Evolutionary conservation across 2,797 vertebrate species (phyloP).

Genomic region (Cynodonichthys magdalenae): DNA sequence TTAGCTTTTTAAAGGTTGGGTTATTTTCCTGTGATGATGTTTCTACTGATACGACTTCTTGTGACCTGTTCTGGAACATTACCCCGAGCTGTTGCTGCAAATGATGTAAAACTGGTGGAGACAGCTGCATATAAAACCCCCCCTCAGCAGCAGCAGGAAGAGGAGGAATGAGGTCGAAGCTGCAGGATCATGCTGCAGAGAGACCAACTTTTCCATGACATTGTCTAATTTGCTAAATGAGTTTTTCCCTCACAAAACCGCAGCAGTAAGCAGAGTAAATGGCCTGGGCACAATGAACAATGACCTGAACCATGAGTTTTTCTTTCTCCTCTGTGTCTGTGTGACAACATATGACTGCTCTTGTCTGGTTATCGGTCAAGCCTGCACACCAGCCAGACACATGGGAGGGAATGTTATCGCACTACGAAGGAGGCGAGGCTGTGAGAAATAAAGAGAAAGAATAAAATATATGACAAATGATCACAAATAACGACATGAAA

Average conservation of each 20-base stretch:
- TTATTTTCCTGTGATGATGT: conserved; percentile 10
- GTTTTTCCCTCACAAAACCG: conserved; percentile 53
- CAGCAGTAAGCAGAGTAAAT: conserved; percentile 63
- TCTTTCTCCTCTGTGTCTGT: conserved; percentile 63
- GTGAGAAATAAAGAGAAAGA: neutral
- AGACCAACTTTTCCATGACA: conserved; percentile 36
- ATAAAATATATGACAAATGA: neutral
- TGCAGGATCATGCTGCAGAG: conserved; percentile 19
- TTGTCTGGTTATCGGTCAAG: conserved; percentile 76
- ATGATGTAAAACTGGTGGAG: neutral
- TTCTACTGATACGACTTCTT: conserved; percentile 12
- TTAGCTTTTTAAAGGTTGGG: neutral
- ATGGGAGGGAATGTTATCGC: conserved; percentile 38
- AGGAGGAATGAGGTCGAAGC: conserved; percentile 1
- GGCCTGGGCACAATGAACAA: conserved; percentile 67
- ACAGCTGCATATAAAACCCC: conserved; percentile 1
- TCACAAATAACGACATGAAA: neutral
- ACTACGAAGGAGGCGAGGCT: conserved; percentile 5
- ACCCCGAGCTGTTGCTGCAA: neutral
- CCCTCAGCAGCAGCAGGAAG: neutral
- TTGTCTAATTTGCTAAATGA: conserved; percentile 38
- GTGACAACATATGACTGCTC: conserved; percentile 72
- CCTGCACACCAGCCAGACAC: conserved; percentile 51
- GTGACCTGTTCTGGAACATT: conserved; percentile 7
- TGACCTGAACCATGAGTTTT: conserved; percentile 56